A percentile compares a stretch with the other conserved stretches of the same genome.
Evolutionary conservation across 1,140 invertebrate genomes (phyloP).

Genomic region (Bombus fervidus): DNA sequence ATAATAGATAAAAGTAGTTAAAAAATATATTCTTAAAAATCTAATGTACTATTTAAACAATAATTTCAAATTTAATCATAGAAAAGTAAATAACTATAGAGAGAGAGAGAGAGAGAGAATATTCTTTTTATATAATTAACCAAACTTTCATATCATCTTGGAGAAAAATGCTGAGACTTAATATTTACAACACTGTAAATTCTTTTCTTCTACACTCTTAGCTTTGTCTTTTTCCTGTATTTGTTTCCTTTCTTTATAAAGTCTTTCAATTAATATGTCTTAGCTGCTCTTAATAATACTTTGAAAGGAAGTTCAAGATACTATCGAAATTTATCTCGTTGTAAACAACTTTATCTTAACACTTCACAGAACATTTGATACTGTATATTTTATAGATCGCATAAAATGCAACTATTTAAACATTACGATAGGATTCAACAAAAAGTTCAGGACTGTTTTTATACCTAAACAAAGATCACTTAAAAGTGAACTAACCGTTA

Average conservation of each 20-base stretch:
- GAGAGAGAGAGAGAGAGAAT: background rate
- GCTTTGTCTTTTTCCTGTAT: background rate
- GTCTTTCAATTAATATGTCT: background rate
- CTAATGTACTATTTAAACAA: background rate
- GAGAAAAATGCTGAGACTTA: conserved; percentile 1
- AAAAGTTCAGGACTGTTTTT: conserved; percentile 89
- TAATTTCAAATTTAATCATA: conserved; percentile 6
- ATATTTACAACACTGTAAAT: conserved; percentile 9
- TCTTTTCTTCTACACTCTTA: background rate
- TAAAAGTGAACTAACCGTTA: conserved; percentile 81
- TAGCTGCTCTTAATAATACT: background rate
- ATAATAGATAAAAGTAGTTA: conserved; percentile 24
- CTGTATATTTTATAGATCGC: conserved; percentile 24
- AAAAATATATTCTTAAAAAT: conserved; percentile 26
- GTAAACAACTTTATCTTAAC: conserved; percentile 11
- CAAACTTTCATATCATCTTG: background rate
- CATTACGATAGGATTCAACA: conserved; percentile 89
- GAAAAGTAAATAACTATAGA: background rate
- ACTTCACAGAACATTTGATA: background rate
- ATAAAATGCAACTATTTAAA: conserved; percentile 84
- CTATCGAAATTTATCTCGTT: background rate
- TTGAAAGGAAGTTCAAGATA: conserved; percentile 1
- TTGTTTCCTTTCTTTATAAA: background rate
- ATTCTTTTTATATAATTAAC: background rate
- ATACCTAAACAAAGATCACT: conserved; percentile 85